Base-by-base conservation (phyloP, 64 coral and sea anemone species). In the Hydrozoanthus tunicans region DNA sequence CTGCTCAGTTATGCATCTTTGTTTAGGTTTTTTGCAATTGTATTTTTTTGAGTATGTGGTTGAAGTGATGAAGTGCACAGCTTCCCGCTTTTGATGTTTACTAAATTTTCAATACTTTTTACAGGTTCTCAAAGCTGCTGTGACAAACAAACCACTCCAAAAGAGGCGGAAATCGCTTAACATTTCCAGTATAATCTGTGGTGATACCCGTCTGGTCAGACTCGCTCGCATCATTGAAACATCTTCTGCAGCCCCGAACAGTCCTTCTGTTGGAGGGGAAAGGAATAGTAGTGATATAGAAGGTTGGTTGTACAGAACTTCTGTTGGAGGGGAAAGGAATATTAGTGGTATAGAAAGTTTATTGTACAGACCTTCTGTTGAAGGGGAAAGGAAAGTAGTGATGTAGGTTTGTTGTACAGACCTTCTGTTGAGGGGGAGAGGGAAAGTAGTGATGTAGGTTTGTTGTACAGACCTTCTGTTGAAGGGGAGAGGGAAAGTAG, bases 101-200 rank as follows among this genome's bases (percentile, higher is more conserved):
- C 32, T 43, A 43, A 43, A 43, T 63, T 59, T 10, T 8, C 61
- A 10, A 53, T 26, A 73, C 81, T 27, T 4, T 7, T 70, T 7
- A 4, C 12, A 96, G 94, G 94, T 96, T 69, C 90, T 96, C 12
- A 91, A 96, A 61, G 90, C 90, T 70, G 92, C 94, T 82, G 89
- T 89, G 24, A 63, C 88, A 56, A 96, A 89, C 59, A 89, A 85
- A 61, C 17, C 73, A 60, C 64, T 84, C 3, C 78, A 81, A 20
- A 96, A 92, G 85, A 77, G 92, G 23, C 77, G 92, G 20, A 96
- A 96, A 75, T 93, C 93, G 10, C 90, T 96, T 13, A 96, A 96
- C 54, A 94, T 96, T 58, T 96, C 95, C 0, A 89, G 91, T 6
- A 94, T 99, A 17, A 99, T 99, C 67, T 95, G 83, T 74, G 94